Conservation (phyloP, 2,888 invertebrate species). For the Chrysina gloriosa region DNA sequence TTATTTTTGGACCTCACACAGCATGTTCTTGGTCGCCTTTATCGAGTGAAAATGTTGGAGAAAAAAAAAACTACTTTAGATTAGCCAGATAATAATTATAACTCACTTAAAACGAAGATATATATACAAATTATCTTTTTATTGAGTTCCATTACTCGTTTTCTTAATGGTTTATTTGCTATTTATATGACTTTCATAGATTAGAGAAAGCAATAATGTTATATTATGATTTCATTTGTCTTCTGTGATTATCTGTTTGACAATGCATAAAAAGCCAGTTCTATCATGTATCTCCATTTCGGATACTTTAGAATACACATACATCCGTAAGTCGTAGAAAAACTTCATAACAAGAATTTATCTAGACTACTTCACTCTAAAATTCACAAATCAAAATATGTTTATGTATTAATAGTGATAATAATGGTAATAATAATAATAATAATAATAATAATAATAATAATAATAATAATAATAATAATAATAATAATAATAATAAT, state of each 20-base stretch:
- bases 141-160: background rate
- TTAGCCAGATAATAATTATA: constrained; percentile 33
- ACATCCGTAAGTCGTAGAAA: too few species aligned
- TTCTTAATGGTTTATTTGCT: constrained; percentile 14
- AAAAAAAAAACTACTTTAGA: constrained; percentile 32
- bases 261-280: too few species aligned
- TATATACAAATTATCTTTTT: constrained; percentile 33
- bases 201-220: constrained; percentile 18
- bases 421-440: too few species aligned
- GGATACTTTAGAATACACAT: too few species aligned
- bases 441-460: too few species aligned
- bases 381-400: too few species aligned
- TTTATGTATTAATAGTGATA: too few species aligned
- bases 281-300: too few species aligned
- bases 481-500: too few species aligned
- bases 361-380: too few species aligned
- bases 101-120: constrained; percentile 34
- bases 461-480: too few species aligned
- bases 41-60: constrained; percentile 16
- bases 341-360: too few species aligned
- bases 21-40: constrained; percentile 30
- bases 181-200: constrained; percentile 16
- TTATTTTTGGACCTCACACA: constrained; percentile 51
- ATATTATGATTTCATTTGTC: background rate
- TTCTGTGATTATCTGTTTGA: background rate